Evolutionary conservation across 2,888 invertebrate species (phyloP).

Genomic region (Cylindroiulus punctatus): DNA sequence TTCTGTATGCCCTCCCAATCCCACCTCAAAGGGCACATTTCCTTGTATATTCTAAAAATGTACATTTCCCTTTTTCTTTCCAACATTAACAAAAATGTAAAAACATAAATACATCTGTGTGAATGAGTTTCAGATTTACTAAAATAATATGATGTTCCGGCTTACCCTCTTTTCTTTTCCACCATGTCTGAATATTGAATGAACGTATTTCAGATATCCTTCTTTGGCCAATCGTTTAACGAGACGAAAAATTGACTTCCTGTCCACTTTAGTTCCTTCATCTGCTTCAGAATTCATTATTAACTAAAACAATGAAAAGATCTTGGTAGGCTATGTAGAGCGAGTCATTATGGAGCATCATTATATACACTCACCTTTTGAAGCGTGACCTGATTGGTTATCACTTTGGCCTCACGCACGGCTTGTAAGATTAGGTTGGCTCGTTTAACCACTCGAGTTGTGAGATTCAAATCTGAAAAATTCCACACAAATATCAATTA

Average conservation of each 20-base stretch:
- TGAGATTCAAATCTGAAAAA: conserved; percentile 54
- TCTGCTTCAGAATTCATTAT: conserved; percentile 67
- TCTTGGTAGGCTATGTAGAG: too few relatives aligned
- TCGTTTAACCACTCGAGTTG: conserved; percentile 66
- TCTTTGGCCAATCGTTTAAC: conserved; percentile 71
- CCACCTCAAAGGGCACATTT: too few relatives aligned
- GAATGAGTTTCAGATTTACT: too few relatives aligned
- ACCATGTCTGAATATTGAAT: conserved; percentile 68
- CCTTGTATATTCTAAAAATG: too few relatives aligned
- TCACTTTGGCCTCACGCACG: conserved; percentile 72
- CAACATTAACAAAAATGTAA: too few relatives aligned
- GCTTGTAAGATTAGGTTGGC: conserved; percentile 74
- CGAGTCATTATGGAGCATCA: too few relatives aligned
- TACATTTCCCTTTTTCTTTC: too few relatives aligned
- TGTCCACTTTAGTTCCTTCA: conserved; percentile 70
- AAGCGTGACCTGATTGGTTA: conserved; percentile 64
- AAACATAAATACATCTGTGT: too few relatives aligned
- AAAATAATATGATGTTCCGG: too few relatives aligned
- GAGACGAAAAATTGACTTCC: conserved; percentile 74
- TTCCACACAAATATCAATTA: too few relatives aligned
- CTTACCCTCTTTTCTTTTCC: conserved; percentile 67
- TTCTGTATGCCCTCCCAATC: too few relatives aligned
- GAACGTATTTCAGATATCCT: conserved; percentile 71
- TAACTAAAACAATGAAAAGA: neutral
- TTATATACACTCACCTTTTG: conserved; percentile 57